These are phyloP conservation scores for Caenorhabditis zanzibari DNA, from an alignment of 2,888 invertebrate genomes.

Conservation along the genomic window DNA sequence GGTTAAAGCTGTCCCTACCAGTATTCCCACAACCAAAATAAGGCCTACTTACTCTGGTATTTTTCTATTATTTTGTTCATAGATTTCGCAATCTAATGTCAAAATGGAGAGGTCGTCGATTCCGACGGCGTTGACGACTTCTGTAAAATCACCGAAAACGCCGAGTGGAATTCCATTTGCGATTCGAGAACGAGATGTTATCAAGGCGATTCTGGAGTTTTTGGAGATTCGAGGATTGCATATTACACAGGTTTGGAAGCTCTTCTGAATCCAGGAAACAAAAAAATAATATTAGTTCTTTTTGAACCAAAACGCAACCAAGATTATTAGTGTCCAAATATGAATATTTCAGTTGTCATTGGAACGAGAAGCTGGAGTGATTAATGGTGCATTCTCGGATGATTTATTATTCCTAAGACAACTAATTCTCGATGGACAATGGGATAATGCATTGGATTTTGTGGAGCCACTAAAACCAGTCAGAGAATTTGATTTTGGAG, in stretches of 20 bases:
- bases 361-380: constrained; percentile 95
- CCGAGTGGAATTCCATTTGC: constrained; percentile 73
- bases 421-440: constrained; percentile 95
- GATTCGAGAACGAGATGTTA: constrained; percentile 84
- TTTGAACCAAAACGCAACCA: too few species aligned
- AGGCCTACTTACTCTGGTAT: constrained; percentile 26
- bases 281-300: too few species aligned
- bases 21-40: constrained; percentile 37
- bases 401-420: constrained; percentile 91
- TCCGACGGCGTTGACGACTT: constrained; percentile 11
- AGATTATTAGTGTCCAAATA: too few species aligned
- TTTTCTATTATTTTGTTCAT: constrained; percentile 18
- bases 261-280: neutral
- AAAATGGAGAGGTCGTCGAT: constrained; percentile 38
- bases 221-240: constrained; percentile 91
- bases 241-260: constrained; percentile 89
- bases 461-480: constrained; percentile 91
- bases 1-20: constrained; percentile 32
- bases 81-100: constrained; percentile 36
- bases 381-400: constrained; percentile 94
- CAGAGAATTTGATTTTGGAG: constrained; percentile 87
- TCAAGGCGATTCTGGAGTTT: constrained; percentile 86
- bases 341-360: constrained; percentile 85
- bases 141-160: constrained; percentile 50
- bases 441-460: constrained; percentile 97